Percentiles rank a stretch among this genome's conserved stretches.
These are phyloP conservation scores for Thripadectes ignobilis DNA, from an alignment of 2,797 vertebrate genomes.

Conservation along the genomic window DNA sequence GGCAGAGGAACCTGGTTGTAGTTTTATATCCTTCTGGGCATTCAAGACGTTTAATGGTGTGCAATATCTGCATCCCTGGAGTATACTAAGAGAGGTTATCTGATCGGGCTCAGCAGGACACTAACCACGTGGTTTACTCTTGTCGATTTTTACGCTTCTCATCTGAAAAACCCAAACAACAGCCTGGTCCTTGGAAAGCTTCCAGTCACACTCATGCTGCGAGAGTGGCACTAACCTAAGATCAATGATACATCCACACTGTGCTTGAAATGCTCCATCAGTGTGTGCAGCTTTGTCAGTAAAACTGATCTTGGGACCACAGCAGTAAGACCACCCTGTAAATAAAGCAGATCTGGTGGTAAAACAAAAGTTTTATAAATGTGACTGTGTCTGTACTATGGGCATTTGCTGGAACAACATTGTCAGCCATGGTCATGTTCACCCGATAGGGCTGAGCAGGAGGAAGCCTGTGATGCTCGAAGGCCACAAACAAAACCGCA, in stretches of 20 bases:
- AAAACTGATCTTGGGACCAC: neutral
- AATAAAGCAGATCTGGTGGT: neutral
- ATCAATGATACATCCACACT: neutral
- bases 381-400: neutral
- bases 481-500: neutral
- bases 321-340: neutral
- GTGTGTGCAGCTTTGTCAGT: neutral
- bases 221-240: neutral
- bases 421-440: fast-evolving
- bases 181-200: constrained; percentile 6
- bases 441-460: neutral
- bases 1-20: neutral
- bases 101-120: neutral
- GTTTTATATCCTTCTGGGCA: neutral
- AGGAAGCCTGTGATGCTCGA: neutral
- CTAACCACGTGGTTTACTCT: neutral
- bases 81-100: neutral
- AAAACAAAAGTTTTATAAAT: neutral
- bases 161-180: neutral
- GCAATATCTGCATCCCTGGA: neutral
- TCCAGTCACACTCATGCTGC: neutral
- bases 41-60: constrained; percentile 5
- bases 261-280: neutral
- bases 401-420: neutral
- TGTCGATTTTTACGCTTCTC: neutral